Percentiles rank a stretch among this genome's conserved stretches.
Evolutionary conservation across 2,113 vertebrate species (phyloP).

Genomic region (Suricata suricatta): DNA sequence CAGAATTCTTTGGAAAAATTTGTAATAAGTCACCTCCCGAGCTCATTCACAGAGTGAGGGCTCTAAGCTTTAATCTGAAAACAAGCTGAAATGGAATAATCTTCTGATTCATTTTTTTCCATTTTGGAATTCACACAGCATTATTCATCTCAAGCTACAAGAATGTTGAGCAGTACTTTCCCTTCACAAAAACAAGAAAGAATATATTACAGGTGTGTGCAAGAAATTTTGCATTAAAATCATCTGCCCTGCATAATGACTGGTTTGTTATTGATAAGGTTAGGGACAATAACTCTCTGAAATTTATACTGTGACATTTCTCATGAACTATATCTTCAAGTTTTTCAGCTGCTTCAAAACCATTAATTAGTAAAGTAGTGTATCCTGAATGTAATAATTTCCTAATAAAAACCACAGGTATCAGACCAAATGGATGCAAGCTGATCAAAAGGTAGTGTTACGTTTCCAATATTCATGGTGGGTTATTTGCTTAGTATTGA

Average conservation of each 20-base stretch:
- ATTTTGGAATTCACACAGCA: slow-evolving; percentile 30
- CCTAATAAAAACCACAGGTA: slow-evolving; percentile 36
- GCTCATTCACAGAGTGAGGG: neutral
- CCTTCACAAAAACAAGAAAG: neutral
- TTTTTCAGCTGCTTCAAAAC: slow-evolving; percentile 17
- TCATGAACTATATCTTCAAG: slow-evolving; percentile 56
- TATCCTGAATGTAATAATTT: neutral
- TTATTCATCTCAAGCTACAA: slow-evolving; percentile 18
- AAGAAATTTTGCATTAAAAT: slow-evolving; percentile 1
- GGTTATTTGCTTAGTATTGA: slow-evolving; percentile 74
- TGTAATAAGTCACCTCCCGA: neutral
- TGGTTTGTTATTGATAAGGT: slow-evolving; percentile 26
- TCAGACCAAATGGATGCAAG: slow-evolving; percentile 50
- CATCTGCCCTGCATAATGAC: neutral
- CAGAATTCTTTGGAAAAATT: neutral
- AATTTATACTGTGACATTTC: neutral
- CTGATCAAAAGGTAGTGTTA: slow-evolving; percentile 73
- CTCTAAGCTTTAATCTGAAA: neutral
- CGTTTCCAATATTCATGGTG: slow-evolving; percentile 59
- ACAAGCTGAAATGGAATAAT: neutral
- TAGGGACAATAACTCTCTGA: neutral
- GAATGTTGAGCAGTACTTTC: neutral
- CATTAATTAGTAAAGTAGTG: slow-evolving; percentile 3
- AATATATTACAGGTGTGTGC: neutral
- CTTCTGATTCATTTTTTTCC: neutral